phyloP scores from a whole-genome alignment of 2,888 invertebrate genomes.

The Clitarchus hookeri region DNA sequence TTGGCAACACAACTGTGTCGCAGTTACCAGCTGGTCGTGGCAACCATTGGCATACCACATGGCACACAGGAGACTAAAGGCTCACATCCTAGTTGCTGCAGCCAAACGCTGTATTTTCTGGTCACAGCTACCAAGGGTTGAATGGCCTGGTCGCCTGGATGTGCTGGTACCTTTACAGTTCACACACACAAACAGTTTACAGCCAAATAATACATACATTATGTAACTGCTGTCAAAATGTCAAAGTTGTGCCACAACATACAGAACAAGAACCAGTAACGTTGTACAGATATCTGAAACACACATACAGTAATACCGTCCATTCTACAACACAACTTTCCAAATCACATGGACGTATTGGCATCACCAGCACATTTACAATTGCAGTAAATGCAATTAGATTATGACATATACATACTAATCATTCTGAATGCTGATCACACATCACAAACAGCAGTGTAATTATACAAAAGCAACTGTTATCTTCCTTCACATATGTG shows the following conservation, averaged over 20 bases:
- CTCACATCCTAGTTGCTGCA: no score
- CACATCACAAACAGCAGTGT: background rate
- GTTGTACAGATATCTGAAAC: background rate
- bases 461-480: no score
- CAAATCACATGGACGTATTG: background rate
- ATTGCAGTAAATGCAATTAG: background rate
- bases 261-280: background rate
- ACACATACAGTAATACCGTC: background rate
- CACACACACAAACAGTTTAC: background rate
- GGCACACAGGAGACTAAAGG: no score
- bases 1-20: no score
- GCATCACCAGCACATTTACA: background rate
- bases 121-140: no score
- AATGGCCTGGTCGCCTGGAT: no score
- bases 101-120: no score
- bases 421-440: background rate
- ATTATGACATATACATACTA: background rate
- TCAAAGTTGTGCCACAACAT: background rate
- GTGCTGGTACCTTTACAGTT: no score
- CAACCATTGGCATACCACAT: no score
- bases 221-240: background rate
- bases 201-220: background rate
- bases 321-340: background rate
- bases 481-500: no score
- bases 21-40: no score